Evolutionary conservation across 2,113 vertebrate species (phyloP).

Genomic region (Columba livia): DNA sequence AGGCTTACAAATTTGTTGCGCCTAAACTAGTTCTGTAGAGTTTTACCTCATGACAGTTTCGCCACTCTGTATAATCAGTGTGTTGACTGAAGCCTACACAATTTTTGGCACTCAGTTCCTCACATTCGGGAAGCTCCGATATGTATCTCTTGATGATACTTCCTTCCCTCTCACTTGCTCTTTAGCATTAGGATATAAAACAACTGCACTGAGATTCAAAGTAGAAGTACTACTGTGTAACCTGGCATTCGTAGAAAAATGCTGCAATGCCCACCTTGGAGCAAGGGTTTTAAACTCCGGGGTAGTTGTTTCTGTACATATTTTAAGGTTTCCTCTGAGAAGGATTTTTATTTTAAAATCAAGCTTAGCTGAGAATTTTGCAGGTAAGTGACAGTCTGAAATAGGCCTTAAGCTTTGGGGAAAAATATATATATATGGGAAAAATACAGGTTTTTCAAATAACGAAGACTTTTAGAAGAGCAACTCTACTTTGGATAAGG

Average conservation of each 20-base stretch:
- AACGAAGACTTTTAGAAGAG: background rate
- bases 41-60: background rate
- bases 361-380: background rate
- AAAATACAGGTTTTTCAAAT: background rate
- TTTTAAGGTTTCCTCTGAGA: background rate
- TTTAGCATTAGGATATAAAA: background rate
- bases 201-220: background rate
- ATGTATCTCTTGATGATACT: background rate
- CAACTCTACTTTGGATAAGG: background rate
- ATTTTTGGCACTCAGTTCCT: background rate
- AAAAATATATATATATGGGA: fast-evolving
- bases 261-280: background rate
- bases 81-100: background rate
- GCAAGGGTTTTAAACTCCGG: background rate
- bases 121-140: background rate
- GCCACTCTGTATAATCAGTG: fast-evolving
- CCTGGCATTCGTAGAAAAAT: background rate
- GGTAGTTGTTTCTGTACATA: background rate
- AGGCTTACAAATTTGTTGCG: background rate
- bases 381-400: background rate
- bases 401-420: background rate
- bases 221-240: background rate
- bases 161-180: background rate
- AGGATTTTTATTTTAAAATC: background rate
- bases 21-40: background rate